A percentile compares a stretch with the other conserved stretches of the same genome.
Conservation (phyloP, 2,113 vertebrate species). For the Laticauda laticaudata region DNA sequence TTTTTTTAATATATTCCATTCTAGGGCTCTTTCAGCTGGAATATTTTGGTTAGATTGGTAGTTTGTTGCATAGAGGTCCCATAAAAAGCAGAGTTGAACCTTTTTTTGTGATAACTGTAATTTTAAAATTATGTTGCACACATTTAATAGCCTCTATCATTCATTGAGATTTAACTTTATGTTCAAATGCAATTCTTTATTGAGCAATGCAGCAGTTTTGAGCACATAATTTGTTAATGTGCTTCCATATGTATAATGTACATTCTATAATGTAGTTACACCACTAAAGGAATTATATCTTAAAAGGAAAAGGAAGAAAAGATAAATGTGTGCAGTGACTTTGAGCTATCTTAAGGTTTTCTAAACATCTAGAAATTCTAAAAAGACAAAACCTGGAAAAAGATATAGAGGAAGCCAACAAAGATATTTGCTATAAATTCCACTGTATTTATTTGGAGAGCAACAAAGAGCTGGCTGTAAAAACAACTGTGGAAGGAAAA, state of each 20-base stretch:
- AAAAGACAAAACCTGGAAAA: background rate
- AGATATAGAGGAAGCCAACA: slow-evolving; percentile 6
- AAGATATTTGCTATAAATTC: background rate
- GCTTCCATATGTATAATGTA: background rate
- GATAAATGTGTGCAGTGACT: background rate
- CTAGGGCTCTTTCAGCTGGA: background rate
- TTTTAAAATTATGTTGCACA: background rate
- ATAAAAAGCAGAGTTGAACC: background rate
- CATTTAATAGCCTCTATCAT: background rate
- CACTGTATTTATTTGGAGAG: background rate
- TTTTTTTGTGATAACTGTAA: background rate
- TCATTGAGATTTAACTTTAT: background rate
- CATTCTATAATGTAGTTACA: no score
- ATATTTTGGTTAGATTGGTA: background rate
- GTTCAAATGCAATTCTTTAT: background rate
- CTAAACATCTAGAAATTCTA: slow-evolving; percentile 1
- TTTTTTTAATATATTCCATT: background rate
- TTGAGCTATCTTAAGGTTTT: background rate
- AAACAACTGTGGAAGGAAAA: slow-evolving; percentile 33
- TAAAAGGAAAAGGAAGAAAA: background rate
- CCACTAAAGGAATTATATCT: rapidly evolving
- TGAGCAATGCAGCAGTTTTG: background rate
- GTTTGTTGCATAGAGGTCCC: background rate
- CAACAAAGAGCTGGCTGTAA: slow-evolving; percentile 10
- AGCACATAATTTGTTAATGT: background rate